Conservation (phyloP, 2,113 vertebrate genomes). For the Gallinago media region DNA sequence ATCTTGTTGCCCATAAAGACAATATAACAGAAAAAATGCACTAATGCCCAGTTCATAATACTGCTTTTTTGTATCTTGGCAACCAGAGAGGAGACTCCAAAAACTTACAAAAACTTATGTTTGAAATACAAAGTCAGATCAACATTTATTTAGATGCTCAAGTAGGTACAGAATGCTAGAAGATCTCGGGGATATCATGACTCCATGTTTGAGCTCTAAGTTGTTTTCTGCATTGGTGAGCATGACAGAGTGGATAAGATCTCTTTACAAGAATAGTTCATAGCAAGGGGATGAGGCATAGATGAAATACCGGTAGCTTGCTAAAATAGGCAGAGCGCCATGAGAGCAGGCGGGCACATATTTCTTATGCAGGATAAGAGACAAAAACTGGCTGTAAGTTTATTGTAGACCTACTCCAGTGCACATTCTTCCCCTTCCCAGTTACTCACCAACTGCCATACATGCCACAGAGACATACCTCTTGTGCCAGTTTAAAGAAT, state of each 20-base stretch:
- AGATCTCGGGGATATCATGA: not conserved
- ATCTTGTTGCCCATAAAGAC: not conserved
- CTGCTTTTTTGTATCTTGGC: not conserved
- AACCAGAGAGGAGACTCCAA: not conserved
- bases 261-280: constrained; percentile 12
- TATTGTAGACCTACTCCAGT: not conserved
- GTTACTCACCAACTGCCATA: not conserved
- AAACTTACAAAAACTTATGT: not conserved
- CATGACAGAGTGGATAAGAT: not conserved
- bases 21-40: not conserved
- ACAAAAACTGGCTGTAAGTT: not conserved
- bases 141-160: not conserved
- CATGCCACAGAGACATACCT: not conserved
- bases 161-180: not conserved
- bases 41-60: not conserved
- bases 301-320: not conserved
- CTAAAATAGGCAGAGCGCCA: constrained; percentile 12
- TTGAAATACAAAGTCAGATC: not conserved
- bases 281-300: constrained; percentile 5
- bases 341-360: not conserved
- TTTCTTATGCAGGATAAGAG: not conserved
- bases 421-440: not conserved
- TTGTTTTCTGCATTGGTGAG: not conserved
- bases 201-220: not conserved
- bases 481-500: not conserved